phyloP scores from a whole-genome alignment of 2,113 vertebrate species.

The Saiga tatarica region DNA sequence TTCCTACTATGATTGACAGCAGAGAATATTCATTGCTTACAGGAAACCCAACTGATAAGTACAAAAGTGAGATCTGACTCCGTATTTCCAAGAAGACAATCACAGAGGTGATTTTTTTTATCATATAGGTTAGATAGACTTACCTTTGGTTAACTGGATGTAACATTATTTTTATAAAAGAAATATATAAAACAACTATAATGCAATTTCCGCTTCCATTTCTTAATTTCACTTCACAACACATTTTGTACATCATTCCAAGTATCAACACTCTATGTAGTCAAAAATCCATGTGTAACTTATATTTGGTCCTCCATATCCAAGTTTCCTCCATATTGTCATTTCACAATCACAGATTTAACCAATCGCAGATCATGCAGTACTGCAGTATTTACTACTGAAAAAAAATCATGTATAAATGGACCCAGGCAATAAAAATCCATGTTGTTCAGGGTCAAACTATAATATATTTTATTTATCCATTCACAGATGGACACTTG shows the following conservation, averaged over 20 bases:
- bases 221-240: neutral
- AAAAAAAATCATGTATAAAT: neutral
- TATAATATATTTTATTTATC: neutral
- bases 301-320: neutral
- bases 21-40: neutral
- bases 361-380: neutral
- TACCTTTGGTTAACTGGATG: neutral
- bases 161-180: slow-evolving; percentile 8
- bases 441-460: neutral
- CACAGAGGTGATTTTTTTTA: neutral
- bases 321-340: neutral
- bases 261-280: neutral
- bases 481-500: neutral
- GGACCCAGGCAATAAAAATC: neutral
- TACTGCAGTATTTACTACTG: neutral
- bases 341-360: neutral
- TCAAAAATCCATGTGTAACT: neutral
- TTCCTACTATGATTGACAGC: neutral
- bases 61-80: neutral
- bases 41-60: neutral
- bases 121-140: neutral
- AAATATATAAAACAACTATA: neutral
- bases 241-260: neutral
- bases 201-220: neutral
- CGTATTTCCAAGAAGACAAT: neutral